Percentiles rank a stretch among this genome's conserved stretches.
phyloP scores from a whole-genome alignment of 2,797 vertebrate species.

The Carcharodon carcharias region DNA sequence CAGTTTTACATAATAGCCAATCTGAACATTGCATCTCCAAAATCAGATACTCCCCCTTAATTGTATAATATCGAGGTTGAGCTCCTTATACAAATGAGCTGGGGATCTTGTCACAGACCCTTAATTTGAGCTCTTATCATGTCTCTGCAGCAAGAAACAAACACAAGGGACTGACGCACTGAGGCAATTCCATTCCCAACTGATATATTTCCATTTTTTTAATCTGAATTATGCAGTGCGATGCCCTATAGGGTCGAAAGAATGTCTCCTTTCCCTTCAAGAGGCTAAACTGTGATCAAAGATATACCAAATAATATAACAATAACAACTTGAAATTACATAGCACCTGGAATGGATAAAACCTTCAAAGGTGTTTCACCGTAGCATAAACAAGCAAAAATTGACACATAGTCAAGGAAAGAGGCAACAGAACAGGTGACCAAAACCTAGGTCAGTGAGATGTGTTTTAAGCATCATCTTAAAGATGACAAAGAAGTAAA shows the following conservation, averaged over 20 bases:
- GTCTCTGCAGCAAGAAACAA: not conserved
- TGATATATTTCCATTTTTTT: not conserved
- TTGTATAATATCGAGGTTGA: not conserved
- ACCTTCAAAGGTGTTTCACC: not conserved
- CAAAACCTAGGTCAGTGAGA: not conserved
- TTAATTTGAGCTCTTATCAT: not conserved
- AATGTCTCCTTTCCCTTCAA: not conserved
- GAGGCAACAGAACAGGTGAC: not conserved
- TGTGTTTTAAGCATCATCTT: not conserved
- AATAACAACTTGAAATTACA: not conserved
- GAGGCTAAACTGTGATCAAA: not conserved
- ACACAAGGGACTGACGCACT: not conserved
- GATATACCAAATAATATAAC: not conserved
- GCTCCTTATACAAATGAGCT: not conserved
- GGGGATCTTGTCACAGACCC: not conserved
- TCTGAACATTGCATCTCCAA: not conserved
- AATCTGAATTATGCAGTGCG: not conserved
- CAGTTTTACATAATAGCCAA: not conserved
- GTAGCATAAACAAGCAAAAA: not conserved
- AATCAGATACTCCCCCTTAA: not conserved
- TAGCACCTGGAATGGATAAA: not conserved
- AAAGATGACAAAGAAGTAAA: not conserved
- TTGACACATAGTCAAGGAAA: rapidly evolving
- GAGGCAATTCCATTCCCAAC: not conserved
- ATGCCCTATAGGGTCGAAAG: not conserved